These are phyloP conservation scores for Rhopalosiphum padi DNA, from an alignment of 1,140 invertebrate species.

Conservation along the genomic window DNA sequence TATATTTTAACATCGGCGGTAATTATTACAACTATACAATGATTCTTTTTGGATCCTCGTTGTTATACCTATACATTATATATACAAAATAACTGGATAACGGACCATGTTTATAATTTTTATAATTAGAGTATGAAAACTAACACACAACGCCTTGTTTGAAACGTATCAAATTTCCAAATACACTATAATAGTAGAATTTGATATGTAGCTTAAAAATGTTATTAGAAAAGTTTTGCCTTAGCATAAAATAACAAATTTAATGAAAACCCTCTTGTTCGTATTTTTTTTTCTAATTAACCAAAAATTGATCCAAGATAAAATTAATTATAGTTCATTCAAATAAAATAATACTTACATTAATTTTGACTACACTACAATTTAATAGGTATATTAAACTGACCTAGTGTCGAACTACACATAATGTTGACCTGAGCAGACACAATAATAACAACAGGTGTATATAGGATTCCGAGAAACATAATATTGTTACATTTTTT, in stretches of 20 bases:
- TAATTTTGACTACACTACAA: neutral
- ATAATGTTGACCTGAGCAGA: neutral
- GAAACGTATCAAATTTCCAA: neutral
- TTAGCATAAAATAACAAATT: neutral
- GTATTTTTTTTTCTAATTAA: neutral
- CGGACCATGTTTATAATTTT: neutral
- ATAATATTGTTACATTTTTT: constrained; percentile 7
- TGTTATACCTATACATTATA: neutral
- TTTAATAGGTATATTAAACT: neutral
- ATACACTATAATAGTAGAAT: neutral
- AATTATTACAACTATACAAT: neutral
- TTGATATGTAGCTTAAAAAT: neutral
- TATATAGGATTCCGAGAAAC: neutral
- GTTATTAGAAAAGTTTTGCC: neutral
- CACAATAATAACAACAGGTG: neutral
- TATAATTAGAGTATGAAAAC: neutral
- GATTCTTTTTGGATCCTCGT: neutral
- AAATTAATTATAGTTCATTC: neutral
- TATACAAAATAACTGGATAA: neutral
- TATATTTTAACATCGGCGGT: neutral
- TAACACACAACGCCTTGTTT: neutral
- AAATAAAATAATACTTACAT: neutral
- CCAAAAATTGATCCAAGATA: neutral
- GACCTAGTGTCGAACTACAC: neutral
- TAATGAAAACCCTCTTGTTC: neutral